These are phyloP conservation scores for Dromius quadrimaculatus DNA, from an alignment of 2,888 invertebrate genomes.

Conservation along the genomic window DNA sequence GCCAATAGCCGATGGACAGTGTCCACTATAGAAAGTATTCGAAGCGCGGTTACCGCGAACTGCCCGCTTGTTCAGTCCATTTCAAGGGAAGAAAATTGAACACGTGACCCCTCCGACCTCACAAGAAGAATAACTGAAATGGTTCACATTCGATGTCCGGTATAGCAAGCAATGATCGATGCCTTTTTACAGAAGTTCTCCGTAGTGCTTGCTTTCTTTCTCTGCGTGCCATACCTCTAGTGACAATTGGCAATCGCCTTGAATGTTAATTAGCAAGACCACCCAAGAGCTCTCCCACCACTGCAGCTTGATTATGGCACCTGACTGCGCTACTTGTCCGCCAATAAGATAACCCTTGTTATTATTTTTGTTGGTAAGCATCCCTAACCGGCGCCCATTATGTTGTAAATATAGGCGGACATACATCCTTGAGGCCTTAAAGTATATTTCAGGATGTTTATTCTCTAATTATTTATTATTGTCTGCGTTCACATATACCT, in stretches of 20 bases:
- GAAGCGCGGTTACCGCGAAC: constrained; percentile 41
- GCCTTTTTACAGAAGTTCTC: constrained; percentile 65
- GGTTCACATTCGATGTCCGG: constrained; percentile 65
- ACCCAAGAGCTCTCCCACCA: constrained; percentile 62
- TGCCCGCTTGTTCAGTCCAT: constrained; percentile 20
- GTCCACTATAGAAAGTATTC: constrained; percentile 27
- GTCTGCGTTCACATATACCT: not conserved
- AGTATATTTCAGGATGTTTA: constrained; percentile 20
- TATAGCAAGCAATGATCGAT: constrained; percentile 61
- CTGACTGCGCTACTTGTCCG: constrained; percentile 29
- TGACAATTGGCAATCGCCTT: constrained; percentile 68
- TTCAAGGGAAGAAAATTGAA: constrained; percentile 54
- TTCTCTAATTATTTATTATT: constrained; percentile 35
- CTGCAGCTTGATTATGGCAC: constrained; percentile 34
- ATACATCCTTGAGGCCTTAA: not conserved
- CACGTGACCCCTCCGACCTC: constrained; percentile 60
- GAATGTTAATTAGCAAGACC: constrained; percentile 69
- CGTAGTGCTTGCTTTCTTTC: constrained; percentile 64
- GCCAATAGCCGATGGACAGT: not conserved
- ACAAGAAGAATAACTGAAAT: constrained; percentile 66
- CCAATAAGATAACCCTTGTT: constrained; percentile 3
- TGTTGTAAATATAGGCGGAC: constrained; percentile 6
- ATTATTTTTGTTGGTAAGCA: constrained; percentile 6
- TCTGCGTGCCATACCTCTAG: constrained; percentile 67
- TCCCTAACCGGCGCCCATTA: not conserved